Base-by-base conservation (phyloP, 2,797 vertebrate species). In the Melanotaenia pygmaea region DNA sequence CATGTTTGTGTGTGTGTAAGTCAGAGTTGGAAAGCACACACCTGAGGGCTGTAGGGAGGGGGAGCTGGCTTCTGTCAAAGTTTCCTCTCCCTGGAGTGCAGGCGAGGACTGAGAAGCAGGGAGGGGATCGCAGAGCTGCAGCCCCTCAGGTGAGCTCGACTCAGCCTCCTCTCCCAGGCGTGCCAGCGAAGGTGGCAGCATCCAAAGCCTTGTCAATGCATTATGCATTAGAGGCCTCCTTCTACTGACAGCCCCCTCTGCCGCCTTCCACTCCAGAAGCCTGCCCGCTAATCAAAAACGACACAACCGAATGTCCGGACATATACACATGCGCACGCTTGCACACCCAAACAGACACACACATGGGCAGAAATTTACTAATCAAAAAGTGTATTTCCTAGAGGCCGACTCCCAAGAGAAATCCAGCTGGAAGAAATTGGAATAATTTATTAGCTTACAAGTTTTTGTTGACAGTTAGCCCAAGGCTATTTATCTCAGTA, bases 371-470 rank as follows among this genome's bases (percentile, higher is more conserved):
- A 99, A 97, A 98, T 97, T 94, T 97, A 97, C 97, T 98, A 98
- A 98, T 98, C 97, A 98, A 98, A 98, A 99, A 97, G 96, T 98
- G 97, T 98, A 98, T 99, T 99, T 98, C 96, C 97, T 97, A 95
- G 96, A 93, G 96, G 96, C 96, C 94, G 96, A 96, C 96, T 98
- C 97, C 97, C 94, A 80, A 95, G 97, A 99, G 97, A 98, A 99
- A 98, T 98, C 96, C 95, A 86, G 92, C 95, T 92, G 96, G 95
- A 96, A 97, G 97, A 98, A 99, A 98, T 98, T 98, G 97, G 96
- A 98, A 98, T 98, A 98, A 98, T 98, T 98, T 98, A 99, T 99
- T 98, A 98, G 97, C 97, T 98, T 98, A 97, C 97, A 98, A 98
- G 97, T 98, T 99, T 98, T 98, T 94, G 96, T 97, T 98, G 97